A percentile compares a stretch with the other conserved stretches of the same genome.
These are phyloP conservation scores for Scolopax bukidnonensis DNA, from an alignment of 2,797 vertebrate species.

Conservation along the genomic window DNA sequence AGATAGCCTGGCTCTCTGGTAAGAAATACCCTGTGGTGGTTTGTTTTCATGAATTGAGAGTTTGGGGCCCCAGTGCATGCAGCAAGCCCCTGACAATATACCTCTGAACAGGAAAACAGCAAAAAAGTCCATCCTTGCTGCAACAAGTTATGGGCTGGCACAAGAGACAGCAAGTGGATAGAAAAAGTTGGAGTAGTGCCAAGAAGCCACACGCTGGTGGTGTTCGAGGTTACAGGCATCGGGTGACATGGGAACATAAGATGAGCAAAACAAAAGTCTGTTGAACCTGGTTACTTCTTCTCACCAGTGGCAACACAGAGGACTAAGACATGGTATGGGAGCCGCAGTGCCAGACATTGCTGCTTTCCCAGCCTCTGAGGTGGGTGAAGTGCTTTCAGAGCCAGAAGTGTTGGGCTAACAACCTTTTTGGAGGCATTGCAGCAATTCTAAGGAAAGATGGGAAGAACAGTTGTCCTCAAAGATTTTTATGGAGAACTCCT, in stretches of 20 bases:
- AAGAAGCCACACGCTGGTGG: fast-evolving
- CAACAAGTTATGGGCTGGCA: too few species aligned
- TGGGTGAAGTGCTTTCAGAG: not conserved
- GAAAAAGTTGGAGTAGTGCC: not conserved
- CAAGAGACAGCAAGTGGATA: not conserved
- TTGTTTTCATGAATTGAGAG: not conserved
- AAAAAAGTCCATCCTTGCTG: not conserved
- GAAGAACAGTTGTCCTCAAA: not conserved
- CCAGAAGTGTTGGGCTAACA: not conserved
- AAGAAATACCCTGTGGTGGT: not conserved
- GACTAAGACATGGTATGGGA: not conserved
- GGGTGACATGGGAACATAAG: not conserved
- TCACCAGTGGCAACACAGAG: not conserved
- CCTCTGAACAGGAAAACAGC: not conserved
- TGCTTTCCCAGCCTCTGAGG: not conserved
- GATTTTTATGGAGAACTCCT: not conserved
- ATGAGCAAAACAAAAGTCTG: not conserved
- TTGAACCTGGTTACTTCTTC: not conserved
- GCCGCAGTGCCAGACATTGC: fast-evolving
- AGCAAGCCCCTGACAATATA: not conserved
- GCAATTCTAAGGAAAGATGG: not conserved
- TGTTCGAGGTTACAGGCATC: not conserved
- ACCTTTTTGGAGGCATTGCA: not conserved
- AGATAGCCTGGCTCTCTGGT: not conserved
- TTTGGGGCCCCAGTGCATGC: too few species aligned